A percentile compares a stretch with the other conserved stretches of the same genome.
These are phyloP conservation scores for Ephialtes manifestator DNA, from an alignment of 2,888 invertebrate species.

Conservation along the genomic window DNA sequence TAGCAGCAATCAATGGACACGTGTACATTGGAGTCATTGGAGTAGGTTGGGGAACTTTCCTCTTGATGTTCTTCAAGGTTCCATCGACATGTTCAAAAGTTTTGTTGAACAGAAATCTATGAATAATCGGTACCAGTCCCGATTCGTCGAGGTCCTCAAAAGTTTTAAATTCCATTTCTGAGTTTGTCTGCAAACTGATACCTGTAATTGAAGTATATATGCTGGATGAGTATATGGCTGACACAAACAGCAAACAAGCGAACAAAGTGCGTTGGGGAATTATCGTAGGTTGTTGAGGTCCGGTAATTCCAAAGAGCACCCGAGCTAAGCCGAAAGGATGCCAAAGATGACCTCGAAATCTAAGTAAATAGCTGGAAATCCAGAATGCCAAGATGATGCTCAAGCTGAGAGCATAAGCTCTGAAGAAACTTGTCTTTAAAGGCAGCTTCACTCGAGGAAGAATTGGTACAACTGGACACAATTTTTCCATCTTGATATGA, in stretches of 20 bases:
- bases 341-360: slow-evolving; percentile 58
- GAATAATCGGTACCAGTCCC: slow-evolving; percentile 57
- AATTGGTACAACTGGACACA: slow-evolving; percentile 66
- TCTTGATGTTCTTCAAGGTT: slow-evolving; percentile 32
- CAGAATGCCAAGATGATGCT: slow-evolving; percentile 45
- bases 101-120: slow-evolving; percentile 13
- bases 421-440: background rate
- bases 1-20: background rate
- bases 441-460: background rate
- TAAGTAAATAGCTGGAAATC: slow-evolving; percentile 33
- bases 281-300: slow-evolving; percentile 25
- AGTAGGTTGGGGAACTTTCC: slow-evolving; percentile 2
- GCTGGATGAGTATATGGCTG: slow-evolving; percentile 58
- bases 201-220: slow-evolving; percentile 65
- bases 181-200: slow-evolving; percentile 30
- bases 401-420: slow-evolving; percentile 22
- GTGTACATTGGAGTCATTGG: background rate
- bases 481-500: slow-evolving; percentile 23
- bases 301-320: slow-evolving; percentile 62
- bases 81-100: slow-evolving; percentile 47
- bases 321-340: slow-evolving; percentile 39
- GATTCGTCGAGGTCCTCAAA: slow-evolving; percentile 66
- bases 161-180: slow-evolving; percentile 27
- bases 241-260: slow-evolving; percentile 56
- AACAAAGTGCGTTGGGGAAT: slow-evolving; percentile 61